phyloP scores from a whole-genome alignment of 2,888 invertebrate genomes.

The Pachymerium ferrugineum region DNA sequence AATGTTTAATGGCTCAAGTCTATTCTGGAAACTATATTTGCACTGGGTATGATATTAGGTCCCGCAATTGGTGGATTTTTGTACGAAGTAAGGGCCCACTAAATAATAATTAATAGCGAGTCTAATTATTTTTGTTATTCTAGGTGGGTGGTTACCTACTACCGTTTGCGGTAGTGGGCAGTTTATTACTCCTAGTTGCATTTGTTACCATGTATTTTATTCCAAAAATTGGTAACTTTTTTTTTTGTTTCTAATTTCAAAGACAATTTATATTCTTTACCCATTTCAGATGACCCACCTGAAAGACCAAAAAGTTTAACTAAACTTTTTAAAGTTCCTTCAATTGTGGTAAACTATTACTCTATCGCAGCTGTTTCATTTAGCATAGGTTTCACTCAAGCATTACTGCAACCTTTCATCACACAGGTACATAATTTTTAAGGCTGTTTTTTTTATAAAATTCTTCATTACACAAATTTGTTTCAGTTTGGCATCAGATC shows the following conservation, averaged over 20 bases:
- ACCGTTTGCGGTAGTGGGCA: slow-evolving; percentile 75
- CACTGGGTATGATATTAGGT: not conserved
- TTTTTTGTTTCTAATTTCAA: too few species aligned
- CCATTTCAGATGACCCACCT: not conserved
- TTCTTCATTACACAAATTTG: too few species aligned
- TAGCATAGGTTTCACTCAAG: slow-evolving; percentile 81
- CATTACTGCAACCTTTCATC: slow-evolving; percentile 82
- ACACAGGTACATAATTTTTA: not conserved
- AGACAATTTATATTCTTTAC: too few species aligned
- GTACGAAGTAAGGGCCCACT: slow-evolving; percentile 15
- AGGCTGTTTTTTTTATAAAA: not conserved
- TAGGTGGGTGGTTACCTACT: slow-evolving; percentile 69
- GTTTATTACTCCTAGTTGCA: slow-evolving; percentile 66
- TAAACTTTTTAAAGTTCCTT: slow-evolving; percentile 63
- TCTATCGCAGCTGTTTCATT: slow-evolving; percentile 71
- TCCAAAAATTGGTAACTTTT: slow-evolving; percentile 50
- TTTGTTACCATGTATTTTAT: slow-evolving; percentile 66
- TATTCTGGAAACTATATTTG: not conserved
- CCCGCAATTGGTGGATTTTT: not conserved
- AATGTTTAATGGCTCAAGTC: not conserved
- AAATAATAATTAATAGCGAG: not conserved
- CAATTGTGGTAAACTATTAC: slow-evolving; percentile 62
- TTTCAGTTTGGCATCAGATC: slow-evolving; percentile 50
- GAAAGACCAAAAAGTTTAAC: slow-evolving; percentile 46
- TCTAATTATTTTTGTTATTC: slow-evolving; percentile 33